These are phyloP conservation scores for Clarias macrocephalus DNA, from an alignment of 2,113 vertebrate species.

Conservation along the genomic window DNA sequence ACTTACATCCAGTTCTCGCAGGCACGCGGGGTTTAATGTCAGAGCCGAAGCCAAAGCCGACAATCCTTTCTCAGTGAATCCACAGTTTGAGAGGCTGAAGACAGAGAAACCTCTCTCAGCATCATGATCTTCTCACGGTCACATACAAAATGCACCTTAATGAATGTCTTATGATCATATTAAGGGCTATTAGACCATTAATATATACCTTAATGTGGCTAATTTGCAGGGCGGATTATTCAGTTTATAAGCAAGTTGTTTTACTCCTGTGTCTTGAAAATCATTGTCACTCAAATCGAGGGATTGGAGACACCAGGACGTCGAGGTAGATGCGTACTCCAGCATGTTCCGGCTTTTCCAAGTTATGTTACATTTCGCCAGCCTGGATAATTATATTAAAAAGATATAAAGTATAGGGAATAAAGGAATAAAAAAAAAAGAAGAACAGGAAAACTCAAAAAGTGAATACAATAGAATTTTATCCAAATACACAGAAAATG, in stretches of 20 bases:
- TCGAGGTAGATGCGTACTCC: neutral
- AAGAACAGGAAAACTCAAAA: neutral
- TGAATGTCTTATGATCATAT: neutral
- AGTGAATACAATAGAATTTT: neutral
- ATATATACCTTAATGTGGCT: conserved; percentile 38
- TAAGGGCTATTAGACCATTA: neutral
- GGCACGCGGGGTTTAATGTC: conserved; percentile 17
- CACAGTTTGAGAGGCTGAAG: conserved; percentile 30
- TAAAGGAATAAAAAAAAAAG: neutral
- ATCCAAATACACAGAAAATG: too few relatives aligned
- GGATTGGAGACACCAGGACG: conserved; percentile 19
- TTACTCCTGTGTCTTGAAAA: conserved; percentile 35
- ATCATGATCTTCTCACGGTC: neutral
- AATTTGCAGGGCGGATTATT: conserved; percentile 23
- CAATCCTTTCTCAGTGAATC: conserved; percentile 32
- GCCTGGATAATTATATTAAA: conserved; percentile 4
- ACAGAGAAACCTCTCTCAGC: neutral
- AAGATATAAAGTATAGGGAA: neutral
- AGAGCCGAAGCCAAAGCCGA: conserved; percentile 27
- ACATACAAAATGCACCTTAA: neutral
- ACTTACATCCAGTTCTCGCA: conserved; percentile 42
- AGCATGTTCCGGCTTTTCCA: conserved; percentile 27
- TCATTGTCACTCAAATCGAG: conserved; percentile 46
- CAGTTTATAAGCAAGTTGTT: conserved; percentile 16
- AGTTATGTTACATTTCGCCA: conserved; percentile 36